These are phyloP conservation scores for Chironomus striatipennis DNA, from an alignment of 1,140 invertebrate species.

Conservation along the genomic window DNA sequence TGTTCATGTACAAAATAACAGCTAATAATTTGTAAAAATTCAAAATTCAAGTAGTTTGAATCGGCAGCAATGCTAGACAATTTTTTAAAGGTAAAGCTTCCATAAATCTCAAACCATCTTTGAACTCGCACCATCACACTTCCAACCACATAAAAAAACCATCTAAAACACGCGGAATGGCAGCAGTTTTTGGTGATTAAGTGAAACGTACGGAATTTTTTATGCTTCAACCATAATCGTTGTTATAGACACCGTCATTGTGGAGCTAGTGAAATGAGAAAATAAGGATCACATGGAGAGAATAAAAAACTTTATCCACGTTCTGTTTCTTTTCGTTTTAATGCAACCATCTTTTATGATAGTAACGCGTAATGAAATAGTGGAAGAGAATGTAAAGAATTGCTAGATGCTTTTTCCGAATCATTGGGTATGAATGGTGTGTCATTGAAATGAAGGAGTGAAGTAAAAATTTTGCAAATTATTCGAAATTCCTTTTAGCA, in stretches of 20 bases:
- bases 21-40: no score
- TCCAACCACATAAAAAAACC: neutral
- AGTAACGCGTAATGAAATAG: no score
- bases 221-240: neutral
- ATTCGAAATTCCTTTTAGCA: no score
- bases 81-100: no score
- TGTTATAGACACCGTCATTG: neutral
- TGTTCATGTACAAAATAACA: no score
- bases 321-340: neutral
- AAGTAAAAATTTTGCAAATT: no score
- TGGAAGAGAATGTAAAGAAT: neutral
- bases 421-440: neutral
- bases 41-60: no score
- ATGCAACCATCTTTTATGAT: neutral
- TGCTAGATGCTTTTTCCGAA: neutral
- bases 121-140: neutral
- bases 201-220: neutral
- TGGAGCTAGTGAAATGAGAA: constrained; percentile 1
- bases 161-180: neutral
- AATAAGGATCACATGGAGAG: neutral
- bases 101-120: no score
- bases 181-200: neutral
- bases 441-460: neutral
- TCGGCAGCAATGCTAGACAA: no score
- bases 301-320: neutral